Conservation (phyloP, 1,140 invertebrate genomes). For the Scaptomyza hsui region DNA sequence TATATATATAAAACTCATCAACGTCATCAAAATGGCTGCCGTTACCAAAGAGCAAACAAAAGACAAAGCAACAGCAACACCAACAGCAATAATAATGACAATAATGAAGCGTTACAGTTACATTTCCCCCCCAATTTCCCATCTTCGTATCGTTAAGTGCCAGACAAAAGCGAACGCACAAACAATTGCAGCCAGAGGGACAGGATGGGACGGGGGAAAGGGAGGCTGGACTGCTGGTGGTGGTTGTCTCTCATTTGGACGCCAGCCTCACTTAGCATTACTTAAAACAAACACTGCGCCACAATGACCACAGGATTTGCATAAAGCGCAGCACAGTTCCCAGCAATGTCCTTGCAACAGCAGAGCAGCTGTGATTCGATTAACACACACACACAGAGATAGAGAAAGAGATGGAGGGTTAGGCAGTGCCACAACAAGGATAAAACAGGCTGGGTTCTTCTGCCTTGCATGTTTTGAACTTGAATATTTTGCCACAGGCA, state of each 20-base stretch:
- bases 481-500: slow-evolving; percentile 21
- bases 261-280: slow-evolving; percentile 38
- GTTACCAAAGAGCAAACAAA: slow-evolving; percentile 45
- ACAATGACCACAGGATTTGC: slow-evolving; percentile 64
- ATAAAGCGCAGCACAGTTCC: slow-evolving; percentile 51
- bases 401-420: neutral
- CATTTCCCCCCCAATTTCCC: slow-evolving; percentile 43
- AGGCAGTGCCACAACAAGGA: slow-evolving; percentile 11
- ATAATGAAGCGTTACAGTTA: slow-evolving; percentile 72
- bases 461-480: slow-evolving; percentile 31
- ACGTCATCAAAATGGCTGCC: slow-evolving; percentile 66
- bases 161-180: slow-evolving; percentile 44
- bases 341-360: slow-evolving; percentile 56
- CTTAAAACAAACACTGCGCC: slow-evolving; percentile 39
- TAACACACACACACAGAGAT: neutral
- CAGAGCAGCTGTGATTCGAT: slow-evolving; percentile 29
- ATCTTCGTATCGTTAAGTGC: slow-evolving; percentile 51
- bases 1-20: slow-evolving; percentile 68
- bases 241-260: neutral
- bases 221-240: neutral
- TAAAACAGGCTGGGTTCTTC: slow-evolving; percentile 14
- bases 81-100: slow-evolving; percentile 47
- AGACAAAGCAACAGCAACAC: slow-evolving; percentile 6
- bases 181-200: slow-evolving; percentile 22
- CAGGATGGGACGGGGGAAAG: neutral